Evolutionary conservation across 2,797 vertebrate genomes (phyloP).

Genomic region (Xiphophorus birchmanni): DNA sequence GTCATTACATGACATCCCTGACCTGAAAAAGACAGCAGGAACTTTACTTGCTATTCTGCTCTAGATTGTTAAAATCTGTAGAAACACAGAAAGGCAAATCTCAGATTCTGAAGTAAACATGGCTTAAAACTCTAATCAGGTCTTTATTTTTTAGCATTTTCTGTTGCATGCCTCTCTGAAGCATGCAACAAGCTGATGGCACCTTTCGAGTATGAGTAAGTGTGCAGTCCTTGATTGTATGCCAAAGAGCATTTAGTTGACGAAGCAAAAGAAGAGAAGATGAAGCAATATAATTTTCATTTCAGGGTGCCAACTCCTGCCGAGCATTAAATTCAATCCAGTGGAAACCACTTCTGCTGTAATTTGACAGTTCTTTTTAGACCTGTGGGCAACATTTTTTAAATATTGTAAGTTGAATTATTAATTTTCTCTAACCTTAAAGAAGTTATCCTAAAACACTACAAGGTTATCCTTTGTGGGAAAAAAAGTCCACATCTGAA

Average conservation of each 20-base stretch:
- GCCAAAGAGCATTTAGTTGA: constrained; percentile 2
- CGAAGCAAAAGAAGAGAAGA: constrained; percentile 4
- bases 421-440: neutral
- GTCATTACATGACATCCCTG: neutral
- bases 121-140: neutral
- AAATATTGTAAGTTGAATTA: neutral
- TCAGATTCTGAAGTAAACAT: neutral
- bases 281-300: constrained; percentile 1
- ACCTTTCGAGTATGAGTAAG: neutral
- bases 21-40: neutral
- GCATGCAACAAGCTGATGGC: constrained; percentile 1
- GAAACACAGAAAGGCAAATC: neutral
- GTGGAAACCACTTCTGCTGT: neutral
- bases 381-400: neutral
- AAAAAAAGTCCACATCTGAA: neutral
- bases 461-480: neutral
- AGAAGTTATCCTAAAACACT: neutral
- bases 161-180: neutral
- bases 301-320: neutral
- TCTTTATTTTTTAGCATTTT: neutral
- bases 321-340: neutral
- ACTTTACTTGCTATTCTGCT: neutral
- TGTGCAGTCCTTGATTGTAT: neutral
- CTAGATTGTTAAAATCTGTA: neutral
- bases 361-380: neutral